phyloP scores from a whole-genome alignment of 2,113 vertebrate genomes.

The Lethenteron reissneri region DNA sequence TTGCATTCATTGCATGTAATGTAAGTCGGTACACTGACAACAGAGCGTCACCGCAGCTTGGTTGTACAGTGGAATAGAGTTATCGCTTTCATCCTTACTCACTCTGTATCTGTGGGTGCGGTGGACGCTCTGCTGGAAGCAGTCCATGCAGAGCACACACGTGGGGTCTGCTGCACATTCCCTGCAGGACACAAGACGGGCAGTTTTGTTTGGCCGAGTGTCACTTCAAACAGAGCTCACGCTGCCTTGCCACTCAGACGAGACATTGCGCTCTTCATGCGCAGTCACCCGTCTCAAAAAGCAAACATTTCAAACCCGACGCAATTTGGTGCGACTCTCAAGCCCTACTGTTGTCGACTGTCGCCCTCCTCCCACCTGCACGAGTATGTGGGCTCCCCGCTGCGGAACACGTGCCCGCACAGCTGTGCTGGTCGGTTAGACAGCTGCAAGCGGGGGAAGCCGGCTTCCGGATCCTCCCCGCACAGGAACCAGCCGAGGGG shows the following conservation, averaged over 20 bases:
- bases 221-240: too few relatives aligned
- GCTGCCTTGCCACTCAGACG: too few relatives aligned
- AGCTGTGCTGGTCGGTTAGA: slow-evolving; percentile 66
- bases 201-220: too few relatives aligned
- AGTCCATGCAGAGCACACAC: slow-evolving; percentile 93
- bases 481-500: slow-evolving; percentile 85
- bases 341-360: too few relatives aligned
- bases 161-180: slow-evolving; percentile 91
- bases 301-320: too few relatives aligned
- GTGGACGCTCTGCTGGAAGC: slow-evolving; percentile 78
- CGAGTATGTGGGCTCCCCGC: slow-evolving; percentile 85
- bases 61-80: too few relatives aligned
- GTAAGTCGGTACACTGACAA: too few relatives aligned
- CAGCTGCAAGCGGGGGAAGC: slow-evolving; percentile 56
- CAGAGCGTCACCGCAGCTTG: too few relatives aligned
- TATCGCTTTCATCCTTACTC: slow-evolving; percentile 16
- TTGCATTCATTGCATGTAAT: too few relatives aligned
- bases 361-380: slow-evolving; percentile 42
- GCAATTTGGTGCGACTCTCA: too few relatives aligned
- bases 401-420: slow-evolving; percentile 88
- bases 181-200: slow-evolving; percentile 31
- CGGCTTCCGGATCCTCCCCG: slow-evolving; percentile 53
- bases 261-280: too few relatives aligned
- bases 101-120: slow-evolving; percentile 88
- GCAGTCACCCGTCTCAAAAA: too few relatives aligned